These are phyloP conservation scores for Pteruthius melanotis DNA, from an alignment of 2,113 vertebrate genomes.

Conservation along the genomic window DNA sequence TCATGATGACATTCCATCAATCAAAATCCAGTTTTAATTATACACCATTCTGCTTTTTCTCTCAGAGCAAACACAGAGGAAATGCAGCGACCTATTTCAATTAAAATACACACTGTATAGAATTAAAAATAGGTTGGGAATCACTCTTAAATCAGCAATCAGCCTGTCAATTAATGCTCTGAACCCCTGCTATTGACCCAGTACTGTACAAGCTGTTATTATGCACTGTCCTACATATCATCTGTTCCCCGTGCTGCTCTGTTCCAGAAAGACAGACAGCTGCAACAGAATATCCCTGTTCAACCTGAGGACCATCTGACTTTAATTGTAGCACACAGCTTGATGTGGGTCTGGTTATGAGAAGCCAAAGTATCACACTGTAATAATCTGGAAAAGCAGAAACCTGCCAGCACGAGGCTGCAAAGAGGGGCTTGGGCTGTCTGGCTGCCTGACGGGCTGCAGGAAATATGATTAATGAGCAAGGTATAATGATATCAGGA, in stretches of 20 bases:
- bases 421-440: slow-evolving; percentile 74
- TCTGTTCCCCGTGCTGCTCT: slow-evolving; percentile 71
- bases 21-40: slow-evolving; percentile 51
- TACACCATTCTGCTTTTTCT: not conserved
- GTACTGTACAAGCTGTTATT: slow-evolving; percentile 77
- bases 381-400: slow-evolving; percentile 82
- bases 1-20: slow-evolving; percentile 21
- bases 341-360: slow-evolving; percentile 78
- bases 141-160: slow-evolving; percentile 62
- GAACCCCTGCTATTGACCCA: slow-evolving; percentile 68
- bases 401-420: slow-evolving; percentile 79
- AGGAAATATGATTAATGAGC: slow-evolving; percentile 94
- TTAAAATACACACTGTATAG: slow-evolving; percentile 10
- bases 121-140: slow-evolving; percentile 49
- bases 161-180: slow-evolving; percentile 74
- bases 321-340: slow-evolving; percentile 85
- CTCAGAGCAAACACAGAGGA: not conserved
- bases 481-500: slow-evolving; percentile 90
- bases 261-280: slow-evolving; percentile 81
- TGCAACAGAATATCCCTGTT: slow-evolving; percentile 78
- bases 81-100: not conserved
- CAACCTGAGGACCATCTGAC: slow-evolving; percentile 85
- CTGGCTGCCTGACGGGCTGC: slow-evolving; percentile 76
- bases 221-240: slow-evolving; percentile 76
- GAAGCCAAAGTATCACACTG: slow-evolving; percentile 79